Percentiles rank a stretch among this genome's conserved stretches.
These are phyloP conservation scores for Xylocampa areola DNA, from an alignment of 2,888 invertebrate genomes.

Conservation along the genomic window DNA sequence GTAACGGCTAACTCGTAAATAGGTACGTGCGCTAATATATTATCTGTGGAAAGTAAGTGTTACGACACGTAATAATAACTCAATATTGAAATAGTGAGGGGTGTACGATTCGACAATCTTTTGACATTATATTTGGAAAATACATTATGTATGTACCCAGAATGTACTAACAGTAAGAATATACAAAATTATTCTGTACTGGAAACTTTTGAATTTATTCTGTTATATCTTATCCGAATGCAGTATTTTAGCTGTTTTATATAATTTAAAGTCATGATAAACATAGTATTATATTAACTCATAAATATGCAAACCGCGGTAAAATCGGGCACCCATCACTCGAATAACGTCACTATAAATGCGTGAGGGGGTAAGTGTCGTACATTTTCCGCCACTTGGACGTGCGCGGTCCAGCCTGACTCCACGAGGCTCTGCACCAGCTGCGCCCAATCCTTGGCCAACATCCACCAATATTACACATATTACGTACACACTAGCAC, in stretches of 20 bases:
- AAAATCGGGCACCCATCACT: constrained; percentile 53
- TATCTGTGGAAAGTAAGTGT: constrained; percentile 58
- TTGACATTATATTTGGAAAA: constrained; percentile 1
- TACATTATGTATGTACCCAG: neutral
- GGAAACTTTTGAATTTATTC: too few species aligned
- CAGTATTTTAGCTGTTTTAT: too few species aligned
- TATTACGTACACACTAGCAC: constrained; percentile 65
- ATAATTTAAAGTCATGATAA: neutral
- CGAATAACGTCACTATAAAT: constrained; percentile 59
- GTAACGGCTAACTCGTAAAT: constrained; percentile 48
- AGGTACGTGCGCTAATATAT: constrained; percentile 57
- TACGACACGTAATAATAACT: constrained; percentile 59
- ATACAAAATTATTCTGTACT: too few species aligned
- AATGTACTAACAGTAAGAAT: too few species aligned
- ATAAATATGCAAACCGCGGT: constrained; percentile 14
- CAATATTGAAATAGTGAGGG: constrained; percentile 51
- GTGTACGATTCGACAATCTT: constrained; percentile 46
- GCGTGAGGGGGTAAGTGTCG: constrained; percentile 74
- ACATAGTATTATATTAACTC: neutral
- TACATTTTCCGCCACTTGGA: constrained; percentile 92
- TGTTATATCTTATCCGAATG: too few species aligned
- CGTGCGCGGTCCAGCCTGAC: constrained; percentile 95
- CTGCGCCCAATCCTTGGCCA: constrained; percentile 95
- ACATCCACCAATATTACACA: constrained; percentile 86
- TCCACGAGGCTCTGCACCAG: constrained; percentile 96